Conservation (phyloP, 2,797 vertebrate genomes). For the Melanotaenia maccullochi region DNA sequence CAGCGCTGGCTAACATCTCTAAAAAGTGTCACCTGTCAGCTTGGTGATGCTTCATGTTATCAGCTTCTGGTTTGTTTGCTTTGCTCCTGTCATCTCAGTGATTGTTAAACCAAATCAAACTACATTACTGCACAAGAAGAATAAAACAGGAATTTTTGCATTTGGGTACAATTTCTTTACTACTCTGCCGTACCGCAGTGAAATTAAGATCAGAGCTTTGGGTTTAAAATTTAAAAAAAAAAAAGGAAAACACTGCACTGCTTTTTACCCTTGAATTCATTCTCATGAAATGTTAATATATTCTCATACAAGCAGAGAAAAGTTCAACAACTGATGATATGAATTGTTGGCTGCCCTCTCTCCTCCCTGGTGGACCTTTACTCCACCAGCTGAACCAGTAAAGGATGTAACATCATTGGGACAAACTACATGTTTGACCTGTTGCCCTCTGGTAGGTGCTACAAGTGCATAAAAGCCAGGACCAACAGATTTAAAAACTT, state of each 20-base stretch:
- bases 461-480: no score
- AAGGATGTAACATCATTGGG: no score
- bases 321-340: conserved; percentile 39
- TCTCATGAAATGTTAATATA: conserved; percentile 68
- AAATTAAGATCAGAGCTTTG: no score
- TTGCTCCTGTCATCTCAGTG: not conserved
- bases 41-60: not conserved
- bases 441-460: no score
- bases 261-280: conserved; percentile 54
- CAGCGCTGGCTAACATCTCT: not conserved
- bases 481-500: no score
- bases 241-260: not conserved
- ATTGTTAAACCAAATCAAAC: not conserved
- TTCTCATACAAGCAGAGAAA: conserved; percentile 53
- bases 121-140: not conserved
- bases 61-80: not conserved
- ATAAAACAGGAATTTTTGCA: not conserved
- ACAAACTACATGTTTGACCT: no score
- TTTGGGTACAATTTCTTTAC: conserved; percentile 1
- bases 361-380: no score
- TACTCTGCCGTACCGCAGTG: not conserved
- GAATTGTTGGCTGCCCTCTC: no score
- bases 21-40: not conserved
- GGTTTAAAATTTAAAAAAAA: no score
- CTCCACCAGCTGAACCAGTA: no score